Percentiles rank a stretch among this genome's conserved stretches.
Evolutionary conservation across 2,797 vertebrate genomes (phyloP).

Genomic region (Cetoscarus ocellatus): DNA sequence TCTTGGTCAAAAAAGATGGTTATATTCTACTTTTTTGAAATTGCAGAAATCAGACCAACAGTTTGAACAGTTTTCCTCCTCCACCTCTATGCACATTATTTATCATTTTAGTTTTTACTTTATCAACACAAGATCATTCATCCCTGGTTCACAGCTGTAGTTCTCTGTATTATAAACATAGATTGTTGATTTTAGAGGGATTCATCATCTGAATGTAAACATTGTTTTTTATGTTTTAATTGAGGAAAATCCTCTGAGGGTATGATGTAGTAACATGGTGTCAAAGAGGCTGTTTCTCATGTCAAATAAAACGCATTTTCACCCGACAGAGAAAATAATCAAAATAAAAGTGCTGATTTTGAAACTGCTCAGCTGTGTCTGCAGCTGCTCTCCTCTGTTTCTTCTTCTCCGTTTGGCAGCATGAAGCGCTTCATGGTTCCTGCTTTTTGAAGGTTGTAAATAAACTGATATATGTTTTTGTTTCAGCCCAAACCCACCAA

Average conservation of each 20-base stretch:
- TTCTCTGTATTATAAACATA: background rate
- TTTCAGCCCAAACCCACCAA: slow-evolving; percentile 84
- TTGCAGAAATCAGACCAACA: no score
- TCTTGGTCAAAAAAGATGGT: no score
- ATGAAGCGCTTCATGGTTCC: background rate
- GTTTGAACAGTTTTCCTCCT: no score
- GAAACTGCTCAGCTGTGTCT: slow-evolving; percentile 30
- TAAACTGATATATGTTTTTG: background rate
- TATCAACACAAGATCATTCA: no score
- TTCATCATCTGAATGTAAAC: no score
- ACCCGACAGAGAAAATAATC: background rate
- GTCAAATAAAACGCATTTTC: background rate
- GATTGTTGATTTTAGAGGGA: background rate
- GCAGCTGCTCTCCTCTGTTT: slow-evolving; percentile 25
- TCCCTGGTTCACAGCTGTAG: background rate
- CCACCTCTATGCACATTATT: no score
- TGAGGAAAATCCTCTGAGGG: slow-evolving; percentile 4
- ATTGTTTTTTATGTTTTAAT: background rate
- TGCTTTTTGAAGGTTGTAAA: slow-evolving; percentile 13
- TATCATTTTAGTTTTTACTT: no score
- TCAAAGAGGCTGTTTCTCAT: background rate
- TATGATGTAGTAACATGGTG: background rate
- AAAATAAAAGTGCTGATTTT: background rate
- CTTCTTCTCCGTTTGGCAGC: background rate
- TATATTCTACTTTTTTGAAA: no score